Evolutionary conservation across 2,113 vertebrate species (phyloP).

Genomic region (Erinaceus europaeus): DNA sequence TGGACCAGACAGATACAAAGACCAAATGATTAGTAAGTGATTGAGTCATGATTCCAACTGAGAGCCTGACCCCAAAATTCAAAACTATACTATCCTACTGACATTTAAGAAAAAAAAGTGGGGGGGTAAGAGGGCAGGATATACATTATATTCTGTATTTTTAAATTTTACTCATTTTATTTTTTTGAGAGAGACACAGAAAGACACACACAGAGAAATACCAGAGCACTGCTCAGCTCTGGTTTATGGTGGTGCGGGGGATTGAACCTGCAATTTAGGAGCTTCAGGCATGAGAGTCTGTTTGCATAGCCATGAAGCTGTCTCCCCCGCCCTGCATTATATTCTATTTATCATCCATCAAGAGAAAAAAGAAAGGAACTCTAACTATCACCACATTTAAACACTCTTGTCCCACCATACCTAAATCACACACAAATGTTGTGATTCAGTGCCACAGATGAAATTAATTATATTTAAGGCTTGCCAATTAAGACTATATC

Average conservation of each 20-base stretch:
- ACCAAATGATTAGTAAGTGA: neutral
- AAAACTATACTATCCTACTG: neutral
- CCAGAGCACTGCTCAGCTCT: too few relatives aligned
- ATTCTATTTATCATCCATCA: neutral
- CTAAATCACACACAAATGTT: neutral
- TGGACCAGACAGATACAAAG: neutral
- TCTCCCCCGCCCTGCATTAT: too few relatives aligned
- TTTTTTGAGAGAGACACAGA: too few relatives aligned
- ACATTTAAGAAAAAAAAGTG: neutral
- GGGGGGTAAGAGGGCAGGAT: neutral
- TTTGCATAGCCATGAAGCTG: too few relatives aligned
- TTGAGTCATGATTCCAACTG: neutral
- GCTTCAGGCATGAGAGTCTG: too few relatives aligned
- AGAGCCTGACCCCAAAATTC: conserved; percentile 11
- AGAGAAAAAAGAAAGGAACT: conserved; percentile 25
- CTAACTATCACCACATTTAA: neutral
- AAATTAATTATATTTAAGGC: neutral
- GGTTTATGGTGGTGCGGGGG: too few relatives aligned
- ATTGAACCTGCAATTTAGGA: too few relatives aligned
- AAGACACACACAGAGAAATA: too few relatives aligned
- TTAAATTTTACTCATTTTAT: too few relatives aligned
- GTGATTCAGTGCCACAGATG: neutral
- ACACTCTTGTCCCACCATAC: neutral
- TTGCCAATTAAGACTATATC: conserved; percentile 17
- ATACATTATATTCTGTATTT: neutral